These are phyloP conservation scores for Nerophis ophidion DNA, from an alignment of 2,113 vertebrate genomes.

Conservation along the genomic window DNA sequence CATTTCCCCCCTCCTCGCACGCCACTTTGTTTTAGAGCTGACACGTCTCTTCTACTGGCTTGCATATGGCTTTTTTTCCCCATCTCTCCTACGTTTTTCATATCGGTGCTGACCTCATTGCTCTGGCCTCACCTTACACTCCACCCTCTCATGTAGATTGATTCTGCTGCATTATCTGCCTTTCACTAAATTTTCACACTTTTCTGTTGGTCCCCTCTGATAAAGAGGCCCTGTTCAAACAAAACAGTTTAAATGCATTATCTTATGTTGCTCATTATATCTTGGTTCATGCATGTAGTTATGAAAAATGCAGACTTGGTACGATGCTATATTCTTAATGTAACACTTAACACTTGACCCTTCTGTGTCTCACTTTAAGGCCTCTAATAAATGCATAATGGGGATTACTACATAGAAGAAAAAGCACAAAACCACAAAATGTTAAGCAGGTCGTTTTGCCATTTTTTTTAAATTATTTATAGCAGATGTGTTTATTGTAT, in stretches of 20 bases:
- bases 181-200: not conserved
- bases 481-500: too few species aligned
- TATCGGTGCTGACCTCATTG: constrained; percentile 46
- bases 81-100: constrained; percentile 18
- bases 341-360: too few species aligned
- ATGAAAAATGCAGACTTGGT: too few species aligned
- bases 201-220: constrained; percentile 14
- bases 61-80: constrained; percentile 38
- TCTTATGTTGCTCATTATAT: too few species aligned
- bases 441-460: too few species aligned
- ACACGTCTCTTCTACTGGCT: constrained; percentile 17
- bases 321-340: too few species aligned
- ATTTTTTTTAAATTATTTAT: too few species aligned
- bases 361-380: too few species aligned
- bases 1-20: constrained; percentile 6
- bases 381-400: too few species aligned
- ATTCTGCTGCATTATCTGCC: constrained; percentile 30
- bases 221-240: constrained; percentile 10
- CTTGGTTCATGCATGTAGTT: too few species aligned
- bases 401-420: too few species aligned
- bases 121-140: constrained; percentile 33
- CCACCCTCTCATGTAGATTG: constrained; percentile 24
- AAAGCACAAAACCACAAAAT: too few species aligned
- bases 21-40: constrained; percentile 35
- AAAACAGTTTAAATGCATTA: constrained; percentile 2